A percentile compares a stretch with the other conserved stretches of the same genome.
Evolutionary conservation across 2,888 invertebrate genomes (phyloP).

Genomic region (Ptilodon capucinus): DNA sequence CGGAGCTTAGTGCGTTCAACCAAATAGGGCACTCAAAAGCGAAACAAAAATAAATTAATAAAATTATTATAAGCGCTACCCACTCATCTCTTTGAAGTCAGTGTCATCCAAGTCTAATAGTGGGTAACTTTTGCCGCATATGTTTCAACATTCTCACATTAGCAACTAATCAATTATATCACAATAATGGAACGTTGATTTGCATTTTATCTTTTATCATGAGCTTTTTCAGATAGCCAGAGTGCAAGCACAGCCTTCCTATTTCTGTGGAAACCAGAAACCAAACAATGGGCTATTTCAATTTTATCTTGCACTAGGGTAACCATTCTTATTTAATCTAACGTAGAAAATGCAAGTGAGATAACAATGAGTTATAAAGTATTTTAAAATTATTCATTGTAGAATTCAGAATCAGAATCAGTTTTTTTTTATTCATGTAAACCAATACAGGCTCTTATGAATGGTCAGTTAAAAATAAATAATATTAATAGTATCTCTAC

Average conservation of each 20-base stretch:
- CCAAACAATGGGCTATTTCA: slow-evolving; percentile 52
- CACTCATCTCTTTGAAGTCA: too few species aligned
- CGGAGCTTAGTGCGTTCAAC: too few species aligned
- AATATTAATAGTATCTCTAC: too few species aligned
- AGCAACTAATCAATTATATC: slow-evolving; percentile 13
- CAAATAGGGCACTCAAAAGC: too few species aligned
- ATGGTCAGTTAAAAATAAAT: too few species aligned
- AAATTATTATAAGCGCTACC: too few species aligned
- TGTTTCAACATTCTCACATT: not conserved
- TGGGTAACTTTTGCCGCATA: not conserved
- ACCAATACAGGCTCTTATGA: too few species aligned
- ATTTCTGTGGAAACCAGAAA: slow-evolving; percentile 61
- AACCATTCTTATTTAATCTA: not conserved
- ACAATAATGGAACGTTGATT: slow-evolving; percentile 16
- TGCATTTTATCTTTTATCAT: slow-evolving; percentile 27
- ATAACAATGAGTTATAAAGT: not conserved
- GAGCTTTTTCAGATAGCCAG: slow-evolving; percentile 26
- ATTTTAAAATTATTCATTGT: not conserved
- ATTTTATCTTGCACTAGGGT: slow-evolving; percentile 39
- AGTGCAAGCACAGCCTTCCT: slow-evolving; percentile 42
- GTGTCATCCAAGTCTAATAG: too few species aligned
- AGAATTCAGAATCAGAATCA: too few species aligned
- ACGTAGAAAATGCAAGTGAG: not conserved
- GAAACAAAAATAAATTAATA: too few species aligned
- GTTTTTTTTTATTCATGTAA: too few species aligned